These are phyloP conservation scores for Coregonus clupeaformis DNA, from an alignment of 2,113 vertebrate species.

Conservation along the genomic window DNA sequence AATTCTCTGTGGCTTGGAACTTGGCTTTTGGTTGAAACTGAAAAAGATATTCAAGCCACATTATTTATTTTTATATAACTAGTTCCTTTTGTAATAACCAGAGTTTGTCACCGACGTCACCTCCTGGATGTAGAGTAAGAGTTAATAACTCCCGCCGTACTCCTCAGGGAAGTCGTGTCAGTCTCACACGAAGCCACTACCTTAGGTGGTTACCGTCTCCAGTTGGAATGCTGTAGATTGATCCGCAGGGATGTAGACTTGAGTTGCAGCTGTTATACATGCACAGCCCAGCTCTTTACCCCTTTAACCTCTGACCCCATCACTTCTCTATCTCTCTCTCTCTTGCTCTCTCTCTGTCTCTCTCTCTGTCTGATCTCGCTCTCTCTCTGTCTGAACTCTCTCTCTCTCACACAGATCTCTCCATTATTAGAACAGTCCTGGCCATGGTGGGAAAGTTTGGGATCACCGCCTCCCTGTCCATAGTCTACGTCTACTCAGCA, in stretches of 20 bases:
- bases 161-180: background rate
- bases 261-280: background rate
- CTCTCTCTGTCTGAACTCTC: no score
- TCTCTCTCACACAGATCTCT: conserved; percentile 40
- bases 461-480: conserved; percentile 69
- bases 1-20: conserved; percentile 15
- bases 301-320: background rate
- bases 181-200: background rate
- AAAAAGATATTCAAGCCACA: background rate
- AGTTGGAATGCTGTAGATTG: background rate
- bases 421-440: conserved; percentile 54
- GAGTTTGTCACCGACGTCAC: background rate
- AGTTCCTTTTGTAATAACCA: background rate
- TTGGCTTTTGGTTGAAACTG: background rate
- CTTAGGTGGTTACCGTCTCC: background rate
- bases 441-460: conserved; percentile 73
- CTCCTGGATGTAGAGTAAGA: background rate
- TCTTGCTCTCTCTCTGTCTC: no score
- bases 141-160: background rate
- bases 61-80: background rate
- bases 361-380: no score
- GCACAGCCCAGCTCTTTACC: background rate
- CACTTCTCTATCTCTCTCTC: background rate
- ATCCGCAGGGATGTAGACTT: background rate
- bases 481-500: conserved; percentile 71